Conservation (phyloP, 1,140 invertebrate species). For the Zaprionus camerounensis region DNA sequence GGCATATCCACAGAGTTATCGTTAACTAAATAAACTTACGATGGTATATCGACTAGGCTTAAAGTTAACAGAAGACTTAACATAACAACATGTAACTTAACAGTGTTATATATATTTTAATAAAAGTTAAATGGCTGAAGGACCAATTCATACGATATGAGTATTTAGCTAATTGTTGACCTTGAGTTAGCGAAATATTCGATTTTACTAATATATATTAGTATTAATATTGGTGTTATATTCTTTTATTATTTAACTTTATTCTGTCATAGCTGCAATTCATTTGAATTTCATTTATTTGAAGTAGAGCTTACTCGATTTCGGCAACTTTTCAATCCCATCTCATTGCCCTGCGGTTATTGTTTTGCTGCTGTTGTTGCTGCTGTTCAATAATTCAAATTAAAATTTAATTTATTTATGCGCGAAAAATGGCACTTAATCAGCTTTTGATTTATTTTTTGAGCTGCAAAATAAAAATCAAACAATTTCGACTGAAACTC, state of each 20-base stretch:
- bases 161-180: not conserved
- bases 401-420: slow-evolving; percentile 72
- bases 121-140: no score
- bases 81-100: no score
- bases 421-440: slow-evolving; percentile 74
- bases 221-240: not conserved
- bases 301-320: not conserved
- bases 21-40: no score
- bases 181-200: not conserved
- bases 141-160: no score
- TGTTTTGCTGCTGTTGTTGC: slow-evolving; percentile 20
- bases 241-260: not conserved
- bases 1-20: no score
- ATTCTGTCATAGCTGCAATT: not conserved
- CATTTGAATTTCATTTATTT: not conserved
- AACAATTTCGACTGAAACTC: not conserved
- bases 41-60: no score
- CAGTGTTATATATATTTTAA: no score
- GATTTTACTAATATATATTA: not conserved
- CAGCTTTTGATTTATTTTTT: slow-evolving; percentile 72
- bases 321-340: not conserved
- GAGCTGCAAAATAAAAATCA: slow-evolving; percentile 20
- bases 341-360: slow-evolving; percentile 5
- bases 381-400: slow-evolving; percentile 64
- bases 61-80: no score